phyloP scores from a whole-genome alignment of 2,888 invertebrate species.

The Dione vanillae region DNA sequence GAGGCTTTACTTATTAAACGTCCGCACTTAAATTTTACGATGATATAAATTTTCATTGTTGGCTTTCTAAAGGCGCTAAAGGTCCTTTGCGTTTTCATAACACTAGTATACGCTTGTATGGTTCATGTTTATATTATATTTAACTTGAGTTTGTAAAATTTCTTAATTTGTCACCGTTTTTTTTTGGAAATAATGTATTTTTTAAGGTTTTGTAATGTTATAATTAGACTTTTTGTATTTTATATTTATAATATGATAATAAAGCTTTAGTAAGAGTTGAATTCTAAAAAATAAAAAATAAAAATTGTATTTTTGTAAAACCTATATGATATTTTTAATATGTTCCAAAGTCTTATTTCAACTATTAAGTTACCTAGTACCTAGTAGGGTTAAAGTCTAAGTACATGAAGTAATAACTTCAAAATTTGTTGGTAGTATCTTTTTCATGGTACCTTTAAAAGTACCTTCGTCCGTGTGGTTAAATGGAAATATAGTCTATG shows the following conservation, averaged over 20 bases:
- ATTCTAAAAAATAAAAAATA: no score
- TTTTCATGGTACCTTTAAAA: no score
- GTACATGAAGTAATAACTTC: no score
- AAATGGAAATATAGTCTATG: no score
- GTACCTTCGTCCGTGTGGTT: no score
- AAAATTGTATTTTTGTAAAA: no score
- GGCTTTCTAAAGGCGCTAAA: slow-evolving; percentile 56
- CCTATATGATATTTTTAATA: no score
- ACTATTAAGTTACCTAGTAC: no score
- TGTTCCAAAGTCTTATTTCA: no score
- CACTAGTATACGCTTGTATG: slow-evolving; percentile 32
- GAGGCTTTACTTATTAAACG: slow-evolving; percentile 80
- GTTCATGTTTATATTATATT: slow-evolving; percentile 7
- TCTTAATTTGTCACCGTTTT: neutral
- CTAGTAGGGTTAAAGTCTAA: no score
- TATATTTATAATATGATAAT: neutral
- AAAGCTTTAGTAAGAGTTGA: neutral
- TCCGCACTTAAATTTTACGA: slow-evolving; percentile 77
- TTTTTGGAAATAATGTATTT: neutral
- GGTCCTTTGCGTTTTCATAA: slow-evolving; percentile 53
- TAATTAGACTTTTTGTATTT: neutral
- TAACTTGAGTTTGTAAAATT: neutral
- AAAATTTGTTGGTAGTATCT: no score
- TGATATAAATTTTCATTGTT: slow-evolving; percentile 71
- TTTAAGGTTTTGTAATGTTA: neutral